Base-by-base conservation (phyloP, 2,888 invertebrate species). In the Micoletzkya japonica region DNA sequence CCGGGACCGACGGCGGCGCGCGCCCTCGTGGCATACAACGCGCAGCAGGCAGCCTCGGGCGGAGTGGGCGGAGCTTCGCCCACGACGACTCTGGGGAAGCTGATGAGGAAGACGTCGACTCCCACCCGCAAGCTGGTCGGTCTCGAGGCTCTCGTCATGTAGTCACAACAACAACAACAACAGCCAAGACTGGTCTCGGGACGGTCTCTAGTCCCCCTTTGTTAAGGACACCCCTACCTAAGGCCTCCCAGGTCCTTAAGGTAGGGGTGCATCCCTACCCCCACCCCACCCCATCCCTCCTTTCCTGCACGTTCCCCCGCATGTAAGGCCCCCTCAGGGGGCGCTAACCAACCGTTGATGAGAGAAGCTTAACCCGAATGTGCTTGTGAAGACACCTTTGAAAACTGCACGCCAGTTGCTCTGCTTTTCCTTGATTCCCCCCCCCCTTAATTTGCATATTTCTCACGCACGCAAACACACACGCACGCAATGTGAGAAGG, bases 1-100 rank as follows among this genome's bases (percentile, higher is more conserved):
- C 84, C 84, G 1, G 84, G 84, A 30, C 84, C 84, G 0, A 82
- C 82, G 1, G 84, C 84, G 2, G 82, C 79, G 4, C 76, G 78
- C 44, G 84, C 84, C 17, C 77, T 77, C 24, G 72, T 76, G 36
- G 73, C 73, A 24, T 77, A 77, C 56, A 72, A 72, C 0, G 74
- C 74, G 14, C 76, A 78, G 60, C 77, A 73, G 50, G 75, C 73
- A 20, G 73, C 74, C 24, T 64, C 70, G 24, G 28, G 32, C 14
- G 32, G 34, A 24, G 32, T 24, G 50, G 63, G 10, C 36, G 63
- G 6, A 2, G 52, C 36, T 2, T 10, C 17, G 10, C 34, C 20
- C 10, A 4, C 34, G 7, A 20, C 24, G 50, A 50, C 50, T 2
- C 49, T 44, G 20, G 10, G 20, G n/a, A 4, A 2, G 50, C 49